Evolutionary conservation across 2,888 invertebrate genomes (phyloP), one percentile per base, ranked within the genome.

Genomic region (Parascotia fuliginaria): DNA sequence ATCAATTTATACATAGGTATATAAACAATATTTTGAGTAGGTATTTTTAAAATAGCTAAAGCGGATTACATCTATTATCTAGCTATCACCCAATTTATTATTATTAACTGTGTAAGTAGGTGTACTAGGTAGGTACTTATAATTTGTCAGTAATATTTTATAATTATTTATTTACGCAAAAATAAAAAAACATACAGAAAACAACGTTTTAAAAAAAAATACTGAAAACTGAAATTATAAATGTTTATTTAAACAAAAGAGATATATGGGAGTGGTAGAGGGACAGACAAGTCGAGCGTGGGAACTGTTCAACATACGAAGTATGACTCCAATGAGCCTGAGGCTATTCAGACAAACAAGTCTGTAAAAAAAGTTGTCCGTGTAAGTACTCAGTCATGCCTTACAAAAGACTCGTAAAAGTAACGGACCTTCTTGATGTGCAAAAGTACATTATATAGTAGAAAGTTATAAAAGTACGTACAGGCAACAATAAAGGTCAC

Each of bases 201-300:
- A n/a, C n/a, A n/a, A n/a, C n/a, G n/a, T n/a, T n/a, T n/a, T n/a
- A n/a, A n/a, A n/a, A n/a, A n/a, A n/a, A n/a, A n/a, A n/a, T n/a
- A n/a, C n/a, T n/a, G n/a, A n/a, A n/a, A n/a, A n/a, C n/a, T n/a
- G n/a, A n/a, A n/a, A n/a, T 33, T 38, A 28, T 37, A 43, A 47
- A 41, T 70, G 49, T 60, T 56, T 54, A 62, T 56, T 54, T 53
- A 49, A 42, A 52, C 52, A 28, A 55, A 53, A 59, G 37, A 62
- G 60, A 65, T 55, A 67, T 52, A 65, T 66, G 60, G 38, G 12
- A 19, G 44, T 37, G 34, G 47, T 65, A 68, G 59, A 65, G 77
- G 55, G 74, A 80, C 72, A 55, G 63, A 62, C 61, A 62, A 73
- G 53, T 67, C 62, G 73, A 78, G 77, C 86, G 87, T 86, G 87